phyloP scores from a whole-genome alignment of 2,888 invertebrate genomes.

The Criorhina ranunculi region DNA sequence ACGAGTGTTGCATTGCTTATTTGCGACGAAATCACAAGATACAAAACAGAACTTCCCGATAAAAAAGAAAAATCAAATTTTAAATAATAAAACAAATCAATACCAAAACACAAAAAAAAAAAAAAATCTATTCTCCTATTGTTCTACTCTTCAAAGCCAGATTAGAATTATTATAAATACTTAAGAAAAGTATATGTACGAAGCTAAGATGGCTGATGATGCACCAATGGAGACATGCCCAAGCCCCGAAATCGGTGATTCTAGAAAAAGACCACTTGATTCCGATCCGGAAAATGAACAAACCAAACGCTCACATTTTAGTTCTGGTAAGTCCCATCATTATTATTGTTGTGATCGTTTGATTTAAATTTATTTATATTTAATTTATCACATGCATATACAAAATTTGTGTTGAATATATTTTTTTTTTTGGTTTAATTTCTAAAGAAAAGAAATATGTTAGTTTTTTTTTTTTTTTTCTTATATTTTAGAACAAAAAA shows the following conservation, averaged over 20 bases:
- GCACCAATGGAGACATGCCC: constrained; percentile 97
- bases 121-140: constrained; percentile 73
- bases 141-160: constrained; percentile 77
- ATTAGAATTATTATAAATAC: constrained; percentile 78
- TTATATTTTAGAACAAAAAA: constrained; percentile 42
- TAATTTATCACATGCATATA: constrained; percentile 78
- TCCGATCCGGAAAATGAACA: constrained; percentile 93
- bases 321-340: constrained; percentile 89
- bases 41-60: constrained; percentile 73
- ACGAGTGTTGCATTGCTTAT: constrained; percentile 79
- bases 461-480: constrained; percentile 21
- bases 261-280: constrained; percentile 95
- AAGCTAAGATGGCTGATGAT: constrained; percentile 92
- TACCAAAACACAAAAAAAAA: constrained; percentile 57
- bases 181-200: constrained; percentile 70
- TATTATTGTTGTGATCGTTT: constrained; percentile 76
- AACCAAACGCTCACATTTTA: constrained; percentile 95
- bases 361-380: constrained; percentile 75
- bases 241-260: constrained; percentile 95
- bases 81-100: constrained; percentile 59
- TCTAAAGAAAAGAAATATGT: constrained; percentile 15
- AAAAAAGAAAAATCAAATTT: constrained; percentile 60
- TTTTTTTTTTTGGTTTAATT: constrained; percentile 16
- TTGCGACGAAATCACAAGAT: constrained; percentile 79
- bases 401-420: constrained; percentile 60